Evolutionary conservation across 2,888 invertebrate genomes (phyloP), one percentile per base, ranked within the genome.

Genomic region (Aspidapion aeneum): DNA sequence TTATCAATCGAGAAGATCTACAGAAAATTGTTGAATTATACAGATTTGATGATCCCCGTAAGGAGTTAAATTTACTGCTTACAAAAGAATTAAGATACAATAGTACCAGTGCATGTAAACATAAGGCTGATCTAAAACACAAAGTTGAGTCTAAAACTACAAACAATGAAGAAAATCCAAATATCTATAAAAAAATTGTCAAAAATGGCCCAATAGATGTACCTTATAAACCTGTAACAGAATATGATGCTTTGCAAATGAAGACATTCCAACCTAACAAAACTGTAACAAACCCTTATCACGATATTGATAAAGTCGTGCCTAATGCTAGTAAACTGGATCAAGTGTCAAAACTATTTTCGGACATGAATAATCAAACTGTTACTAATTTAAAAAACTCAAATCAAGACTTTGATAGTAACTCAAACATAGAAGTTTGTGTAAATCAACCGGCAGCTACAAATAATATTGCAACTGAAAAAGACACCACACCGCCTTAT

Each of bases 1-100:
- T 56, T 16, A 9, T 63, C 18, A 21, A 55, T 57, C 48, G 18
- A 16, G 50, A 61, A 22, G 63, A 63, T 51, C 57, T 63, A 20
- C 55, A 35, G 16, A 50, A 60, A 17, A 22, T 63, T 1, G 12
- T 59, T 17, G 18, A 60, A 19, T 57, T 57, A 52, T 63, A 35
- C 35, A 35, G 35, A 7, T 7, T 35, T 35, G 35, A 35, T 7
- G 35, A 35, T 35, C 35, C 35, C 12, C 3, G 3, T 35, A 3
- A 35, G 12, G 12, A 35, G 35, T 35, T 35, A 35, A 12, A 35
- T 35, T 35, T 12, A 7, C 35, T 35, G 12, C 5, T 35, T 12
- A 35, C 3, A 35, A 35, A 7, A 7, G 35, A 35, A 12, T 35
- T 12, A 35, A 35, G 35, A 7, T 35, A 35, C 35, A 7, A 12